Evolutionary conservation across 2,888 invertebrate genomes (phyloP), one percentile per base, ranked within the genome.

Genomic region (Netelia melanura): DNA sequence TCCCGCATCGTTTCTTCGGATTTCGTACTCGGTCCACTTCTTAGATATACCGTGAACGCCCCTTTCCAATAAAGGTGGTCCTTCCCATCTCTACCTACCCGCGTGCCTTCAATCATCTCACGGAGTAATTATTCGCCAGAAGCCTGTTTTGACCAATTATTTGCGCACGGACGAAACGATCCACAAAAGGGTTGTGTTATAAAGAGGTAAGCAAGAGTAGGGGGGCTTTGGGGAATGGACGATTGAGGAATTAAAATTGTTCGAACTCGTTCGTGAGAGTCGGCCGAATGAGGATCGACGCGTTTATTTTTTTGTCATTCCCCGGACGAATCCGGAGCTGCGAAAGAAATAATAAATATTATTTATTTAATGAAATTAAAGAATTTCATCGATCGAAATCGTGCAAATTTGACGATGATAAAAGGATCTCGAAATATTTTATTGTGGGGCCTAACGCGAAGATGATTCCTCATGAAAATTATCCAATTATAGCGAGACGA

Each of bases 211-310:
- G 25, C 30, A 52, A 43, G 43, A 64, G 43, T 61, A 82, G 79
- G 56, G 52, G 68, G 81, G 84, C 81, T 71, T 58, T 75, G 83
- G 83, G 83, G 54, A 83, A 81, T 82, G 86, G 74, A 85, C 89
- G 90, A 92, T 91, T 88, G 91, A 91, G 89, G 91, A 92, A 92
- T 92, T 91, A 92, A 91, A 92, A 92, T 92, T 89, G 91, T 90
- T 89, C 82, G 82, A 87, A 87, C 88, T 88, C 86, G 87, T 87
- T 87, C 77, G 81, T 25, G 78, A 82, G 83, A 44, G 61, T 52
- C 52, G 6, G 5, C 30, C 30, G 30, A 30, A 30, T 56, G 21
- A 52, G 70, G 61, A 44, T 64, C 71, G 43, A 17, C 58, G 68
- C 79, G 84, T 71, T 84, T 81, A 67, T 78, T 74, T 75, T 84